These are phyloP conservation scores for Planiliza haematocheilus DNA, from an alignment of 2,113 vertebrate genomes.

Conservation along the genomic window DNA sequence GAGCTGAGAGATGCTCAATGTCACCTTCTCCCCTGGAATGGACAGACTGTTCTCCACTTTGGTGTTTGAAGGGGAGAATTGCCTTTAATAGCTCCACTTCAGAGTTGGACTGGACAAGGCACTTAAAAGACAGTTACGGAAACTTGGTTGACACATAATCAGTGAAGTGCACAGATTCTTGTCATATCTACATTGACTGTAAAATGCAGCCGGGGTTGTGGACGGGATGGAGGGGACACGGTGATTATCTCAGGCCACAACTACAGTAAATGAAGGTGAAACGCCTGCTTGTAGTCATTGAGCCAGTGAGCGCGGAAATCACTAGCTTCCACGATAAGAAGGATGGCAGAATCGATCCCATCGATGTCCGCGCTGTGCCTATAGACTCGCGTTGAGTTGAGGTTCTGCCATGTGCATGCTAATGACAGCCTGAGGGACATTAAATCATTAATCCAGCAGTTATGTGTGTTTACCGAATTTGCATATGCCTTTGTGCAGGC, in stretches of 20 bases:
- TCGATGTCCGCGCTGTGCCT: constrained; percentile 34
- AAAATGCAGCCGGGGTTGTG: constrained; percentile 19
- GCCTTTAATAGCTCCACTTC: constrained; percentile 62
- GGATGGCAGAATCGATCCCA: constrained; percentile 38
- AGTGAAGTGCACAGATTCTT: constrained; percentile 22
- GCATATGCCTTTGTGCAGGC: constrained; percentile 8
- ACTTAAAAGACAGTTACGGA: constrained; percentile 45
- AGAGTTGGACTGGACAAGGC: constrained; percentile 24
- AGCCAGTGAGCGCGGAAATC: constrained; percentile 35
- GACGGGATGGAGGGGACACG: neutral
- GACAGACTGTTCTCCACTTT: constrained; percentile 28
- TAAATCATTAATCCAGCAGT: constrained; percentile 46
- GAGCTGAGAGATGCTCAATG: constrained; percentile 38
- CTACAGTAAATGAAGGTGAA: constrained; percentile 53
- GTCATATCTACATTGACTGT: constrained; percentile 11
- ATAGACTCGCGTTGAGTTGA: constrained; percentile 21
- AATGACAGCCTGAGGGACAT: constrained; percentile 39
- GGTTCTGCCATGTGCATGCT: constrained; percentile 31
- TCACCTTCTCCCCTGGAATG: constrained; percentile 45
- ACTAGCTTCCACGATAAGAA: constrained; percentile 1
- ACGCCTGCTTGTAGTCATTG: constrained; percentile 21
- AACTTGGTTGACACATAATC: constrained; percentile 54
- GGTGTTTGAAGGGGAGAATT: constrained; percentile 48
- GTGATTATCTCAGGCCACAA: constrained; percentile 31
- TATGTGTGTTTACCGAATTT: constrained; percentile 31